These are phyloP conservation scores for Callyntrura sp. DNA, from an alignment of 2,888 invertebrate genomes.

Conservation along the genomic window DNA sequence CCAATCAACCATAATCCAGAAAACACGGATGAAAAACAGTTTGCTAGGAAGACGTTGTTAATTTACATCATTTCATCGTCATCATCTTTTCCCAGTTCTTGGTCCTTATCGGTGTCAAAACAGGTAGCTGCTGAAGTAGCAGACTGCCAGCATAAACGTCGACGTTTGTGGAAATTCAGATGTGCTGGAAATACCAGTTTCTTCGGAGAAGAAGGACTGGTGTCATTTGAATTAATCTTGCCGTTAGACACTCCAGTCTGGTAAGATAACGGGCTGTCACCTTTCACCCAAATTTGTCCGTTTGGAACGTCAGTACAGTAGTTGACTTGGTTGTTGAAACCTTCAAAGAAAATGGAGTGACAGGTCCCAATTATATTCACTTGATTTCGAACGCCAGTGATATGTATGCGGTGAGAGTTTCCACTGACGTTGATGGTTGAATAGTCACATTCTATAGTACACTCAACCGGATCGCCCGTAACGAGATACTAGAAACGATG, in stretches of 20 bases:
- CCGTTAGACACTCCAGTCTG: not conserved
- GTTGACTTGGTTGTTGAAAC: conserved; percentile 42
- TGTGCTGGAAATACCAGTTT: conserved; percentile 36
- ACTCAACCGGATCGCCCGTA: conserved; percentile 26
- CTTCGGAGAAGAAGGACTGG: too few species aligned
- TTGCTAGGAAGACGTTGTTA: too few species aligned
- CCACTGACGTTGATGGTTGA: conserved; percentile 21
- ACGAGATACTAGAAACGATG: too few species aligned
- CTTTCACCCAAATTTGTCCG: not conserved
- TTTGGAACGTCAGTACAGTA: not conserved
- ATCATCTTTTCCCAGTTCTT: not conserved
- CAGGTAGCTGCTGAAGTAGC: too few species aligned
- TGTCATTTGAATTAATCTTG: not conserved
- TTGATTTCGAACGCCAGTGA: conserved; percentile 39
- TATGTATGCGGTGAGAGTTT: conserved; percentile 7
- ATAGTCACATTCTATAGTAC: conserved; percentile 55
- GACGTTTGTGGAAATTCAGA: not conserved
- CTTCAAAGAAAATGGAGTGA: conserved; percentile 39
- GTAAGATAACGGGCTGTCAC: not conserved
- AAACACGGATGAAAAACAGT: too few species aligned
- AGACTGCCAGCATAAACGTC: conserved; percentile 41
- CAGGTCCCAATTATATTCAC: not conserved
- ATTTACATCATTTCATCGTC: not conserved
- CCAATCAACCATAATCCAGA: too few species aligned
- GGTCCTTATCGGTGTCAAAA: too few species aligned